Base-by-base conservation (phyloP, 2,113 vertebrate species). In the Conger conger region DNA sequence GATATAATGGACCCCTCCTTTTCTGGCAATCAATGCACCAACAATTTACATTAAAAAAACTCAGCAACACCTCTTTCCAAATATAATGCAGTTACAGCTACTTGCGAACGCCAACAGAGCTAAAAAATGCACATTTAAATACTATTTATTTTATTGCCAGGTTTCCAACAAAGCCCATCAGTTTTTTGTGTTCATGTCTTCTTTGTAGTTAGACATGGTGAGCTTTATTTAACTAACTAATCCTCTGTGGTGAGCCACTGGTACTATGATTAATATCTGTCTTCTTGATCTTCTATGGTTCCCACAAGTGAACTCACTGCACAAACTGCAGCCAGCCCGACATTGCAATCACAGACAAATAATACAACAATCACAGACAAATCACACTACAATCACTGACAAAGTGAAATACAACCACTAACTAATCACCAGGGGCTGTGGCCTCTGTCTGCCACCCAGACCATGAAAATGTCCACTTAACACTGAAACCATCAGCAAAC, bases 401-500 rank as follows among this genome's bases (percentile, higher is more conserved):
- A 73, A 73, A 73, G 9, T 33, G 36, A 68, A 45, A 76, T 23
- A 37, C 82, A 80, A 73, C 78, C 38, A 33, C 36, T 40, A 78
- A 83, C 50, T 20, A 83, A 78, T 84, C 68, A 84, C 40, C 33
- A 54, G 79, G 37, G 63, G 23, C 38, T 60, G 82, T 33, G 83
- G 50, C 17, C 73, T 87, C 80, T 35, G 35, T 78, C 76, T 35
- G 37, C 15, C 35, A 82, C 78, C 80, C 73, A 85, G 35, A 81
- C 63, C 33, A 38, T 38, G 27, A 78, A 79, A 83, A 17, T 79
- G 42, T 27, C 81, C 81, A 83, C 53, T 79, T 86, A 81, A 79
- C 85, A 83, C 36, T 45, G 77, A 73, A 63, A 83, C 33, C 78
- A 54, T 27, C 53, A 68, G 83, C 83, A 80, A 80, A 63, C 45